phyloP scores from a whole-genome alignment of 1,140 invertebrate genomes.

The Chlorops oryzae region DNA sequence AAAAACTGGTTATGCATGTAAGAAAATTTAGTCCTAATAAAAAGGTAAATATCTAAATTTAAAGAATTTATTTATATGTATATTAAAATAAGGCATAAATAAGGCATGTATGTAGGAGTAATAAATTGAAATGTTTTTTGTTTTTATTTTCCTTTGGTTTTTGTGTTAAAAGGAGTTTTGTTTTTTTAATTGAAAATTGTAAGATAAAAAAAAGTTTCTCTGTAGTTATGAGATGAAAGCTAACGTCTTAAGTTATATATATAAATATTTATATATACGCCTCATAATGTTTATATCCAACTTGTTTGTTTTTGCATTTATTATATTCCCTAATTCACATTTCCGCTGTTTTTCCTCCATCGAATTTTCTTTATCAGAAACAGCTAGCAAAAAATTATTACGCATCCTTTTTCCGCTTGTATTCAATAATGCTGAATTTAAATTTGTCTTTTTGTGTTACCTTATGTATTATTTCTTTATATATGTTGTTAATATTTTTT shows the following conservation, averaged over 20 bases:
- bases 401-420: constrained; percentile 9
- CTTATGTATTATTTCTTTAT: constrained; percentile 17
- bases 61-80: constrained; percentile 17
- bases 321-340: too few species aligned
- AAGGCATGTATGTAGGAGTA: neutral
- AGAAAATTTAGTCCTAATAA: constrained; percentile 18
- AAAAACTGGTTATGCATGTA: too few species aligned
- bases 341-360: too few species aligned
- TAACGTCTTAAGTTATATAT: neutral
- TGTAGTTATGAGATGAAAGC: neutral
- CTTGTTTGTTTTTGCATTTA: constrained; percentile 31
- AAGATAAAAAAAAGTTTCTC: neutral
- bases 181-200: neutral
- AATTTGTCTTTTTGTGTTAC: constrained; percentile 17
- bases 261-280: constrained; percentile 1
- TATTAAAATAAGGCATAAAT: neutral
- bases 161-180: neutral
- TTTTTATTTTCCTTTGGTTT: constrained; percentile 3
- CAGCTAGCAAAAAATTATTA: neutral
- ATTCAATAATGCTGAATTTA: constrained; percentile 16
- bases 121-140: constrained; percentile 8
- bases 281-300: constrained; percentile 39
- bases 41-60: constrained; percentile 24
- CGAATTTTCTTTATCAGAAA: too few species aligned
- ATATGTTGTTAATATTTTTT: constrained; percentile 17